Evolutionary conservation across 2,113 vertebrate genomes (phyloP).

Genomic region (Leucopternis melanops): DNA sequence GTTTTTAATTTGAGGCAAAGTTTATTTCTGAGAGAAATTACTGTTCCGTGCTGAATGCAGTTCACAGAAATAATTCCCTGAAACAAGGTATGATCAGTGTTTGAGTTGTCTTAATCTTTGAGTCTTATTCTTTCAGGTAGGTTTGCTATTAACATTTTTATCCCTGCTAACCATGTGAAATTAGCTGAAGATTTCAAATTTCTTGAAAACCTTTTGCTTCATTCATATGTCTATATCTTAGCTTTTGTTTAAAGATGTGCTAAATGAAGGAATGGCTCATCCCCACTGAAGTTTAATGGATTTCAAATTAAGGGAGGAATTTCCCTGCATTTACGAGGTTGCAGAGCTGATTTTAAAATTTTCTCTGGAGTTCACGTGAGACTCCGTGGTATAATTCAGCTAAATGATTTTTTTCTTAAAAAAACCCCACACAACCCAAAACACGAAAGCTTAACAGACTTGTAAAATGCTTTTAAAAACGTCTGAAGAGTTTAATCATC

Average conservation of each 20-base stretch:
- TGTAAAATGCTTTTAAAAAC: slow-evolving; percentile 40
- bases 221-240: neutral
- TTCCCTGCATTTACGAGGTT: neutral
- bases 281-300: neutral
- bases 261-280: neutral
- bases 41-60: neutral
- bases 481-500: slow-evolving; percentile 32
- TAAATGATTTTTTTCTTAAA: neutral
- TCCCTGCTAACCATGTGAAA: neutral
- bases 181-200: neutral
- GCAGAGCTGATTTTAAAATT: neutral
- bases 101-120: neutral
- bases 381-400: neutral
- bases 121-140: neutral
- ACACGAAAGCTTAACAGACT: neutral
- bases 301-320: neutral
- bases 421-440: neutral
- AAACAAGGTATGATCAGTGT: neutral
- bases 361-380: neutral
- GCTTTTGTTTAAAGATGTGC: neutral
- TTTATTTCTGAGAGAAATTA: neutral
- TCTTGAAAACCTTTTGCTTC: neutral
- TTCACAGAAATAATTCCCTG: neutral
- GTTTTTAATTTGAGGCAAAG: neutral
- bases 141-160: neutral